Percentiles rank a stretch among this genome's conserved stretches.
Conservation (phyloP, 2,888 invertebrate genomes). For the Drosophila ochracea region DNA sequence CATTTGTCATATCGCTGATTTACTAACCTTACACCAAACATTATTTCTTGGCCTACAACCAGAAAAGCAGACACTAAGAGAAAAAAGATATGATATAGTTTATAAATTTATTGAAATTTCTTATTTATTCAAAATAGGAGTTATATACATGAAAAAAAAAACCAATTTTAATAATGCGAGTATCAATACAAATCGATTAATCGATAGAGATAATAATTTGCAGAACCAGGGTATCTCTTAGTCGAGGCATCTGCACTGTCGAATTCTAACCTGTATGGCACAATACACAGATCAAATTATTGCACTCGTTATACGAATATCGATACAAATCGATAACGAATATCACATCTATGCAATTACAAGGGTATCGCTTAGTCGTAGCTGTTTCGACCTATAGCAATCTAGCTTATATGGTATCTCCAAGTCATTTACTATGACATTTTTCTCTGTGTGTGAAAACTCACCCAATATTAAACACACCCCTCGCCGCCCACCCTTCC, state of each 20-base stretch:
- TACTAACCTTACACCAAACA: conserved; percentile 73
- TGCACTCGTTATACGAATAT: background rate
- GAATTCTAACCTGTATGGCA: background rate
- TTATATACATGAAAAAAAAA: no score
- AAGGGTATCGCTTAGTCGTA: background rate
- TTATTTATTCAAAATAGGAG: no score
- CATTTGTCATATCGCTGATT: conserved; percentile 77
- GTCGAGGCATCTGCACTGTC: background rate
- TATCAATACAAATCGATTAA: background rate
- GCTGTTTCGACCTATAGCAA: background rate
- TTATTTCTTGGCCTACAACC: conserved; percentile 63
- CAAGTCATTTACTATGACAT: background rate
- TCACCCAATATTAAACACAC: conserved; percentile 1
- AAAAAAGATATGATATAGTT: background rate
- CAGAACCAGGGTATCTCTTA: background rate
- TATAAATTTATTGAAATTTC: background rate
- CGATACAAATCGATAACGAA: background rate
- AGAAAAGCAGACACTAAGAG: background rate
- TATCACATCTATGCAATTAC: background rate
- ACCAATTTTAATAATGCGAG: no score
- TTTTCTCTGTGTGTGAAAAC: background rate
- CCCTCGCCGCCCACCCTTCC: background rate
- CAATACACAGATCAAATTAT: background rate
- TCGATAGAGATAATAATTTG: no score
- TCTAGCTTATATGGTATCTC: background rate